A percentile compares a stretch with the other conserved stretches of the same genome.
These are phyloP conservation scores for Myotis pilosus DNA, from an alignment of 2,797 vertebrate genomes.

Conservation along the genomic window DNA sequence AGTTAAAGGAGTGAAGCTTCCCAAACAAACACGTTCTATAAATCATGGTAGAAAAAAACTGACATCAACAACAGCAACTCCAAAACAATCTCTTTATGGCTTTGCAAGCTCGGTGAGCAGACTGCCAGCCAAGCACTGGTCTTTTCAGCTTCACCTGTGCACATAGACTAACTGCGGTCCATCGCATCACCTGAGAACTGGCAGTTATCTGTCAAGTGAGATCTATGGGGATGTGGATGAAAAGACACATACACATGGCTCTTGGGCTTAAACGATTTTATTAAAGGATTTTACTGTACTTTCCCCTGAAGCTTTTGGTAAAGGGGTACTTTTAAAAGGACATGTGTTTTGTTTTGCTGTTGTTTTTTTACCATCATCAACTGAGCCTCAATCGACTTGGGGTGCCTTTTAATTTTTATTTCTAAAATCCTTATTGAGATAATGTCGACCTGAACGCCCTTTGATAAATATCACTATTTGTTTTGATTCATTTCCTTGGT, in stretches of 20 bases:
- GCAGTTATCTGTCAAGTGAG: neutral
- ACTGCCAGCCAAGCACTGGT: neutral
- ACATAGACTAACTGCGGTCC: neutral
- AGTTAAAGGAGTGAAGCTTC: neutral
- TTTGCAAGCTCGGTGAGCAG: neutral
- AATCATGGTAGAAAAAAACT: neutral
- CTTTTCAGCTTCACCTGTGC: neutral
- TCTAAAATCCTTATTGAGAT: conserved; percentile 47
- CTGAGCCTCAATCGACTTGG: no score
- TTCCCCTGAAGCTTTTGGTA: conserved; percentile 29
- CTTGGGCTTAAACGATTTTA: neutral
- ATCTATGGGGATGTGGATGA: neutral
- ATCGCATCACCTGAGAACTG: neutral
- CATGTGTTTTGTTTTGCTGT: neutral
- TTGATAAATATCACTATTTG: conserved; percentile 40
- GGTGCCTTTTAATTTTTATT: conserved; percentile 38
- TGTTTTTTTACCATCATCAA: neutral
- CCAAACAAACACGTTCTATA: neutral
- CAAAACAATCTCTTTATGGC: neutral
- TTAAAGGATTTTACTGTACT: neutral
- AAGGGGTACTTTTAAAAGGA: neutral
- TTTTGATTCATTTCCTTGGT: conserved; percentile 50
- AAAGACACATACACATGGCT: neutral
- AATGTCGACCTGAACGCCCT: conserved; percentile 21
- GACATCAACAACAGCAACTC: neutral